Evolutionary conservation across 1,140 invertebrate genomes (phyloP), one percentile per base, ranked within the genome.

Genomic region (Neotoxoptera formosana): DNA sequence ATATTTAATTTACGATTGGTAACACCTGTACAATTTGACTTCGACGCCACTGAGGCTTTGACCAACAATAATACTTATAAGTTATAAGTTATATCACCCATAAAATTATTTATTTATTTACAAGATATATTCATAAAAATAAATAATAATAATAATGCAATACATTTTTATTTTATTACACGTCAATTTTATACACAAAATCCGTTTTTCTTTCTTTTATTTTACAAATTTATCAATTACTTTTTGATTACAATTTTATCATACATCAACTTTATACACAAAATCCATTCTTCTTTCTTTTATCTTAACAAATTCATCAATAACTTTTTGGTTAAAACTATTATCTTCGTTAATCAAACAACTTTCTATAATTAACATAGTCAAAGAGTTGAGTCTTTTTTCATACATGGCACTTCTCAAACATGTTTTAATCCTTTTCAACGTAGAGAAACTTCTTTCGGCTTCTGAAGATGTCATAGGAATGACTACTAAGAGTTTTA

Each of bases 401-500:
- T 94, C 90, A 14, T 48, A 45, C 94, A 94, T 94, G 90, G 90
- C 67, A 87, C 92, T 94, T 60, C 81, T 53, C 41, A 94, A 93
- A 47, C 93, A 94, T 4, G 94, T 93, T 83, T 94, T 94, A 89
- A 94, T 94, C 93, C 94, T 93, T 89, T 94, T 94, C 34, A 94
- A 83, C 23, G 94, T 94, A 25, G 94, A 94, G 91, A 94, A 94
- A 48, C 93, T 93, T 67, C 90, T 94, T 93, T 94, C 94, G 88
- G 93, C 90, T 81, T 94, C 94, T n/a, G 94, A 56, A 17, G 94
- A 94, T 60, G 94, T 94, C 94, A 94, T 94, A 14, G 94, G 94
- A 41, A 93, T 94, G 51, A 94, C 94, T 30, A 94, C 88, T 84
- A 94, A 94, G 91, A 94, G 91, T 94, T 94, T 91, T 34, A 94